Evolutionary conservation across 2,113 vertebrate genomes (phyloP), one percentile per base, ranked within the genome.

Genomic region (Sisor rabdophorus): DNA sequence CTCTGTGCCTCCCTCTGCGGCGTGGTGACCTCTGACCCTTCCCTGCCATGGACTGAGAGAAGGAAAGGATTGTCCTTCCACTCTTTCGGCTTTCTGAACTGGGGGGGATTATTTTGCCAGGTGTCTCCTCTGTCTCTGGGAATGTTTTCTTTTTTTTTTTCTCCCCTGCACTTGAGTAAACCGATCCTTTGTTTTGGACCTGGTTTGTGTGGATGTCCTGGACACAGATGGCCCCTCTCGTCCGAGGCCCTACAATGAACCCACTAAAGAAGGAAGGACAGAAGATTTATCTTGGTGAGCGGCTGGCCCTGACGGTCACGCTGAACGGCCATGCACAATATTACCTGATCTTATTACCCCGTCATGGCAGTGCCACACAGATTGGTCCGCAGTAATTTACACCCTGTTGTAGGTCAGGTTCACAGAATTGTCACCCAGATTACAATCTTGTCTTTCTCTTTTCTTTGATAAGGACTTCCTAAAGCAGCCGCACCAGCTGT

Each of bases 71-170:
- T 78, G 78, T 87, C 80, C 80, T 77, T 81, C 80, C 74, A 73
- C 47, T 68, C 76, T 75, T 44, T 65, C 40, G 69, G 11, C 83
- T 78, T 71, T 79, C 74, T 78, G 71, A 76, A 71, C 75, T 78
- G 24, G 22, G 76, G 67, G 36, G 72, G 78, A 73, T 81, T 89
- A 85, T 91, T 90, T 90, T 86, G 81, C 84, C 86, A 90, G 89
- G 89, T 89, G 89, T 88, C 84, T 87, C 81, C 83, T 84, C 84
- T 81, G 36, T 59, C 76, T 79, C 54, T 83, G 82, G 78, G 82
- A 81, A 81, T 78, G 71, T 75, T 73, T 60, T 64, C 54, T 72
- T 48, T 52, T 60, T 50, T 53, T 26, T 20, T 64, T 22, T 30
- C 26, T 59, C 13, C 16, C 22, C 47, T 55, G 53, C 28, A 26